Conservation (phyloP, 2,113 vertebrate species). For the Tinamus guttatus region DNA sequence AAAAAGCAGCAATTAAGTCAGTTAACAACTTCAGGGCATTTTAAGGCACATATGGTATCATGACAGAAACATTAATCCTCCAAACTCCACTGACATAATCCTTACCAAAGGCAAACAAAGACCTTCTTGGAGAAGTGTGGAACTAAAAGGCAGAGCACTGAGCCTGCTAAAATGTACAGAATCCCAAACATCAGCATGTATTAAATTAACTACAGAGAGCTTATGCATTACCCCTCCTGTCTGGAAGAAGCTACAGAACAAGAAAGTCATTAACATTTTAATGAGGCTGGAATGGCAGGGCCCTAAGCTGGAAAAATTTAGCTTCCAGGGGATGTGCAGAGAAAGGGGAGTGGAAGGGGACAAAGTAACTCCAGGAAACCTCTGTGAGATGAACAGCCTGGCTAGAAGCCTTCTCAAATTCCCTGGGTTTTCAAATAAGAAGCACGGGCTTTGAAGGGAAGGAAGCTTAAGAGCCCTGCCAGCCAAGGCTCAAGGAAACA, state of each 20-base stretch:
- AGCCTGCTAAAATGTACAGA: not conserved
- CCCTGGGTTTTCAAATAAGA: not conserved
- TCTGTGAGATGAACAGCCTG: not conserved
- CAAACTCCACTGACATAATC: not conserved
- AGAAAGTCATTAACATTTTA: conserved; percentile 45
- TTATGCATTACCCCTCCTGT: not conserved
- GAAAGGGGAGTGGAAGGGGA: not conserved
- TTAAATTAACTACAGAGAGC: conserved; percentile 19
- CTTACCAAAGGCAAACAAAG: not conserved
- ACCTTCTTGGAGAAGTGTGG: not conserved
- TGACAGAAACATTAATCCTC: not conserved
- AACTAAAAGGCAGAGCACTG: not conserved
- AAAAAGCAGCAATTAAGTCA: not conserved
- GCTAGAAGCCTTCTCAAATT: not conserved
- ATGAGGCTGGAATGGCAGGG: not conserved
- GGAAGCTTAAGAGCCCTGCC: not conserved
- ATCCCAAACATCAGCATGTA: not conserved
- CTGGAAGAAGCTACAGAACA: conserved; percentile 53
- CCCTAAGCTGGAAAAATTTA: conserved; percentile 5
- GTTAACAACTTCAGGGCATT: not conserved
- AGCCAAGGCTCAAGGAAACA: not conserved
- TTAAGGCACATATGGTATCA: not conserved
- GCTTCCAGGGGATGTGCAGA: not conserved
- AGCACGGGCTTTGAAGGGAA: accelerated
- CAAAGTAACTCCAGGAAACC: not conserved